Base-by-base conservation (phyloP, 2,888 invertebrate genomes). In the Allacma fusca region DNA sequence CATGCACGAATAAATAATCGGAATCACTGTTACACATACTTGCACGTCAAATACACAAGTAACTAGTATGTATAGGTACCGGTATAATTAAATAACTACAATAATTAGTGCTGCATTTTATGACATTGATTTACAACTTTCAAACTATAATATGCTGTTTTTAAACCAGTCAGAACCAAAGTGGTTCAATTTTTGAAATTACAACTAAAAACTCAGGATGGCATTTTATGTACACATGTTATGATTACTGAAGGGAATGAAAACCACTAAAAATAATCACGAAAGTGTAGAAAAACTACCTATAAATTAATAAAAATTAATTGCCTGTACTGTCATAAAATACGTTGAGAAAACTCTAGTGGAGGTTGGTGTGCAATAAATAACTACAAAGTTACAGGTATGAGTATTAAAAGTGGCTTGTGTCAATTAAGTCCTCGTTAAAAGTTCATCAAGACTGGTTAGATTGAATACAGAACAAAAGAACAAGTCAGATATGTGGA, bases 21-120 rank as follows among this genome's bases (percentile, higher is more conserved):
- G 24, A 24, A 24, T 62, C 62, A 62, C 13, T 23, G 26, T 24
- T 62, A 62, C 26, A 24, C 24, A 62, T 62, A 24, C 24, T 62
- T 62, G 62, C 26, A 62, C 2, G 2, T 23, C 24, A 1, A 57
- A 21, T 24, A 62, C 26, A 24, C 62, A 62, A 24, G 62, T 62
- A 62, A 62, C 34, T 34, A 62, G 50, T 16, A 62, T 12, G 4
- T 34, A 34, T 24, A 62, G 62, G 62, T 62, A 62, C 62, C 62
- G 24, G 62, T 62, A 62, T 26, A 50, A 50, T n/a, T 5, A 7
- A 50, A 13, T 50, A 50, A 13, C 16, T 12, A 50, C 50, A 4
- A 16, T 50, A 19, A 4, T 50, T 50, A 5, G 19, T 19, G 2
- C 19, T 50, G 50, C 2, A 2, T 50, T 19, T 19, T 4, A 50